Percentiles rank a stretch among this genome's conserved stretches.
Evolutionary conservation across 2,113 vertebrate genomes (phyloP).

Genomic region (Coptodon bakossiorum): DNA sequence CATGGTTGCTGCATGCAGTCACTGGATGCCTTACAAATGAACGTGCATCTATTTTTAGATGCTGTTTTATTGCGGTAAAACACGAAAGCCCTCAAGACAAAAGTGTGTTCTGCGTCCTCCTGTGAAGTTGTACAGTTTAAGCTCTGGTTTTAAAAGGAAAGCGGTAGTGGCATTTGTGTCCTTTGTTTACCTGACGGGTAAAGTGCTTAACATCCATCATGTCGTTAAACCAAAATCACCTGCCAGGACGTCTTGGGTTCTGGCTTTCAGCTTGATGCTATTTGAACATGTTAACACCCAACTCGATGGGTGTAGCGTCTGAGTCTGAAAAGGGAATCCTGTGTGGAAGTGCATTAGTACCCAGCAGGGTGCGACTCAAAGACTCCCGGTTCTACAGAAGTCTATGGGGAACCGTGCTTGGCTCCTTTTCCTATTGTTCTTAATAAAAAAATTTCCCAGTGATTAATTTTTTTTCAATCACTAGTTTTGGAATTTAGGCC

Average conservation of each 20-base stretch:
- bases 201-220: background rate
- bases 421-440: no score
- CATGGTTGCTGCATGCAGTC: background rate
- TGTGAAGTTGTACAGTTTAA: background rate
- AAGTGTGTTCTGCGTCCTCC: background rate
- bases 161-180: conserved; percentile 28
- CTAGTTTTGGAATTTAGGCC: background rate
- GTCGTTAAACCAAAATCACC: background rate
- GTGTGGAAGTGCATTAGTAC: background rate
- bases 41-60: background rate
- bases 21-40: background rate
- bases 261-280: background rate
- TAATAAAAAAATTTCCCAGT: background rate
- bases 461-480: background rate
- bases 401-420: background rate
- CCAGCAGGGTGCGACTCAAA: background rate
- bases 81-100: background rate
- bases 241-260: accelerated
- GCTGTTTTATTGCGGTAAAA: background rate
- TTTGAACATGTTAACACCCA: background rate
- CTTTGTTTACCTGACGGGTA: conserved; percentile 32
- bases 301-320: background rate
- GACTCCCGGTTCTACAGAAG: background rate
- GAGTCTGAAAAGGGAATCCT: background rate
- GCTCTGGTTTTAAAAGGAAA: conserved; percentile 20